Evolutionary conservation across 2,888 invertebrate genomes (phyloP).

Genomic region (Drosophila kuntzei): DNA sequence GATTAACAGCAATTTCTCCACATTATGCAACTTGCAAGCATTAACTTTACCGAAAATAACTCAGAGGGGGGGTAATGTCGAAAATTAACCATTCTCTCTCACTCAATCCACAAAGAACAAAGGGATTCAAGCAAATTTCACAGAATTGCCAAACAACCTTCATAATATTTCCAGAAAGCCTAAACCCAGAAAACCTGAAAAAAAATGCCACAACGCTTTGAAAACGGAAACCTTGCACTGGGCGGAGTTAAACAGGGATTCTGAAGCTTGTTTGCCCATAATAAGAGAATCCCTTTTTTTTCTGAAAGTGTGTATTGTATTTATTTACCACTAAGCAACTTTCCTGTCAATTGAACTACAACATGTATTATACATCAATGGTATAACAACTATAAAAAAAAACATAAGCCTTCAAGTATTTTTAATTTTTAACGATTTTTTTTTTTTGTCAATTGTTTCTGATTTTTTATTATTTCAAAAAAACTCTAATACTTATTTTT

Average conservation of each 20-base stretch:
- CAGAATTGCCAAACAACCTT: conserved; percentile 67
- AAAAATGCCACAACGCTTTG: conserved; percentile 19
- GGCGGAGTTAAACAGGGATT: conserved; percentile 1
- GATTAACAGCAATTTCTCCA: conserved; percentile 42
- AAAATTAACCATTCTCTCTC: conserved; percentile 25
- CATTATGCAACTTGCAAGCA: conserved; percentile 60
- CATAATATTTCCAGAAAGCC: conserved; percentile 44
- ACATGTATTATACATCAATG: too few species aligned
- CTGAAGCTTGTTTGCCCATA: not conserved
- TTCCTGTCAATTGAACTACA: too few species aligned
- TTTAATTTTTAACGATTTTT: too few species aligned
- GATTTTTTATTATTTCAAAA: too few species aligned
- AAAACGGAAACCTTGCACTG: conserved; percentile 16
- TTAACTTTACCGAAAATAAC: conserved; percentile 50
- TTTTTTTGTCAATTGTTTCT: too few species aligned
- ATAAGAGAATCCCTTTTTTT: not conserved
- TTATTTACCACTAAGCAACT: too few species aligned
- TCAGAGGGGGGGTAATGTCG: conserved; percentile 28
- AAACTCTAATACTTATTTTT: too few species aligned
- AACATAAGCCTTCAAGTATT: too few species aligned
- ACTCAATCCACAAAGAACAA: conserved; percentile 33
- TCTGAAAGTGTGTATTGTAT: too few species aligned
- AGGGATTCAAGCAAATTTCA: conserved; percentile 66
- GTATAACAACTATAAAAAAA: too few species aligned
- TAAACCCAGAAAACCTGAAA: conserved; percentile 6